Percentiles rank a stretch among this genome's conserved stretches.
Conservation (phyloP, 2,113 vertebrate species). For the Clupea harengus region DNA sequence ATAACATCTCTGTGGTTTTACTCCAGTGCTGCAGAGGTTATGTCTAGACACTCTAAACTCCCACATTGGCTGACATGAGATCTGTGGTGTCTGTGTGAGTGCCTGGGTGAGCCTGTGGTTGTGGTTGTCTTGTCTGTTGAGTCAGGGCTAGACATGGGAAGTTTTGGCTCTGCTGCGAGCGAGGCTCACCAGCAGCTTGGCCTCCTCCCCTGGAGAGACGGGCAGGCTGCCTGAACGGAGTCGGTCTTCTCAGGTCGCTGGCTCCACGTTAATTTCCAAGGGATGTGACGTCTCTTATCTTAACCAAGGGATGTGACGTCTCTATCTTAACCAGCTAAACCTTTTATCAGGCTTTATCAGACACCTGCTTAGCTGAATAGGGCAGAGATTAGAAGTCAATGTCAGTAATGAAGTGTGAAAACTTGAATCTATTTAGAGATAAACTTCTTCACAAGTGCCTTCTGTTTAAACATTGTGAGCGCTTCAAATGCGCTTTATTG, state of each 20-base stretch:
- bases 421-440: no score
- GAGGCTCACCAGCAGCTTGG: background rate
- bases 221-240: background rate
- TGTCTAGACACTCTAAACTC: slow-evolving; percentile 22
- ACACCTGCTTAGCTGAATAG: background rate
- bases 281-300: no score
- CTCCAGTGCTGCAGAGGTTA: background rate
- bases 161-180: background rate
- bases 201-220: background rate
- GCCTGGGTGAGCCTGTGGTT: background rate
- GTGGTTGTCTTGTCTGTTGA: background rate
- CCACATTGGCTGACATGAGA: slow-evolving; percentile 8
- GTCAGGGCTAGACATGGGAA: background rate
- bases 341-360: background rate
- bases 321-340: no score
- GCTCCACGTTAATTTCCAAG: background rate
- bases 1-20: background rate
- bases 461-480: background rate
- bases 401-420: background rate
- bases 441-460: background rate
- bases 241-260: background rate
- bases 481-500: no score
- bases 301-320: no score
- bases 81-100: background rate
- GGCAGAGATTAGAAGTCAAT: background rate